Conservation (phyloP, 2,888 invertebrate species). For the Coleophora flavipennella region DNA sequence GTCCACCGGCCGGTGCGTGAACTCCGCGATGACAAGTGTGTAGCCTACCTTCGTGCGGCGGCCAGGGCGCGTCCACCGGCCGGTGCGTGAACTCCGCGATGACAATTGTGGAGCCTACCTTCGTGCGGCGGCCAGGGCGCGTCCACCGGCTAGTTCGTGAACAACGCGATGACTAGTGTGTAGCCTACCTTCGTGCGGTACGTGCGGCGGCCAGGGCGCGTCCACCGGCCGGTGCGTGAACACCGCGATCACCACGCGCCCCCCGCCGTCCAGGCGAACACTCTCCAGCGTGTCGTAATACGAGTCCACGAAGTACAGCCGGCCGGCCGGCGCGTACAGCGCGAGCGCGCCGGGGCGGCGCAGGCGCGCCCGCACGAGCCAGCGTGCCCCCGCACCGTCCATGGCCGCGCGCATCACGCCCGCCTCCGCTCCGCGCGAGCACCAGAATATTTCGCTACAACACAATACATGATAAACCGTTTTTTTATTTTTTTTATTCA, state of each 20-base stretch:
- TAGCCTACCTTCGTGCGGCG: too few relatives aligned
- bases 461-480: neutral
- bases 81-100: too few relatives aligned
- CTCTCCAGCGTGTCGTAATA: slow-evolving; percentile 82
- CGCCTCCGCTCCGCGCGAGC: slow-evolving; percentile 76
- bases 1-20: too few relatives aligned
- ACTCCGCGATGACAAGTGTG: too few relatives aligned
- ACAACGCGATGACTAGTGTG: too few relatives aligned
- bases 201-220: slow-evolving; percentile 15
- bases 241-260: slow-evolving; percentile 51
- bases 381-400: slow-evolving; percentile 72
- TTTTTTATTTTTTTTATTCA: too few relatives aligned
- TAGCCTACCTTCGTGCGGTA: slow-evolving; percentile 1
- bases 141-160: too few relatives aligned
- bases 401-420: slow-evolving; percentile 77
- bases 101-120: too few relatives aligned
- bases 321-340: slow-evolving; percentile 79
- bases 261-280: slow-evolving; percentile 77
- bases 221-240: slow-evolving; percentile 25
- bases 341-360: slow-evolving; percentile 85
- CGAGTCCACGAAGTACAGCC: slow-evolving; percentile 90
- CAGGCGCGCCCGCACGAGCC: slow-evolving; percentile 73
- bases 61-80: too few relatives aligned
- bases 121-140: too few relatives aligned
- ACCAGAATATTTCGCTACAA: slow-evolving; percentile 80